Conservation (phyloP, 2,113 vertebrate genomes). For the Patagioenas fasciata region DNA sequence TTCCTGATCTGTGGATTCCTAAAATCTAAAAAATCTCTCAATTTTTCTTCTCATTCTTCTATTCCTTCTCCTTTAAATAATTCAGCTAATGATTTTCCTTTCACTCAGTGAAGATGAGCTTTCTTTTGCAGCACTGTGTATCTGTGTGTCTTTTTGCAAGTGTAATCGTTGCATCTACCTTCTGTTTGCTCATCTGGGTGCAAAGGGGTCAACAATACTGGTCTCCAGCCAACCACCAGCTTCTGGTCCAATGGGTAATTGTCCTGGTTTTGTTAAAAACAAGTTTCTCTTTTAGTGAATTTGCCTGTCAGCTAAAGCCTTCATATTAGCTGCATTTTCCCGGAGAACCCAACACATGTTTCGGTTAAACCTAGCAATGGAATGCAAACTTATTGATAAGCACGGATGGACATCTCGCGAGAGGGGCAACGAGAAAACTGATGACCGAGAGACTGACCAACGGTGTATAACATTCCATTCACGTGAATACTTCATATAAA, state of each 20-base stretch:
- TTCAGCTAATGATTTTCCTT: background rate
- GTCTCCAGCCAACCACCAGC: background rate
- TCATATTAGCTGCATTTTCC: too few species aligned
- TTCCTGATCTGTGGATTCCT: background rate
- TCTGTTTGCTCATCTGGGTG: background rate
- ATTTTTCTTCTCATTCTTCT: background rate
- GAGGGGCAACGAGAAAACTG: too few species aligned
- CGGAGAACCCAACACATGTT: too few species aligned
- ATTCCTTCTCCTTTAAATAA: background rate
- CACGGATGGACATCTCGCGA: too few species aligned
- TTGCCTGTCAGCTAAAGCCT: too few species aligned
- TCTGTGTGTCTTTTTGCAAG: background rate
- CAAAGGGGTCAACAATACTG: background rate
- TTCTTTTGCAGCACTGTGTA: background rate
- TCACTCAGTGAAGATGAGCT: background rate
- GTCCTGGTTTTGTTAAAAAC: too few species aligned
- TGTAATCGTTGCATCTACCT: background rate
- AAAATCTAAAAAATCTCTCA: background rate
- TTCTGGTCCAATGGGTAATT: background rate
- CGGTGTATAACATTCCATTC: too few species aligned
- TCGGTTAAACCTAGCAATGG: too few species aligned
- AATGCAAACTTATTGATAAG: too few species aligned
- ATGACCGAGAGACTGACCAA: too few species aligned
- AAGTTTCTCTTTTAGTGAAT: too few species aligned
- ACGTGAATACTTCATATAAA: too few species aligned